Base-by-base conservation (phyloP, 2,113 vertebrate genomes). In the Chionis minor region DNA sequence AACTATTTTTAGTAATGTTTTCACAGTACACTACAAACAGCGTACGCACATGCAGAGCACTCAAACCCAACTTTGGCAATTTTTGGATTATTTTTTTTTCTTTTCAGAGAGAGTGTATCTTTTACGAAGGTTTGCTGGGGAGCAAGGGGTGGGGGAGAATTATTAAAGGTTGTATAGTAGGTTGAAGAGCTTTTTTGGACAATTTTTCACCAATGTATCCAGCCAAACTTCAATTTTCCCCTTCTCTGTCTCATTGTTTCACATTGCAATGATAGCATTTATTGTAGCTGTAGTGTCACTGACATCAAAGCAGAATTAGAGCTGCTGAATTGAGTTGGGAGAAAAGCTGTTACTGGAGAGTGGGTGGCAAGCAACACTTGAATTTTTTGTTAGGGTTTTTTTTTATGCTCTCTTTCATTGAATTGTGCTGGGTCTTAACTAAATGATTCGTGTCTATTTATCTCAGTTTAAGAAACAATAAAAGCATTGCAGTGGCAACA, bases 121-220 rank as follows among this genome's bases (percentile, higher is more conserved):
- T 88, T 66, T 73, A 2, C 1, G 1, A 4, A 89, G 77, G 17
- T 65, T 70, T 78, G 2, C 33, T 65, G 49, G 11, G 40, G 3
- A 51, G 32, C 15, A 24, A 23, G 3, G 4, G 1, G 1, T 54
- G 5, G 4, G 14, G 4, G 4, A 2, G 40, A 28, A 12, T n/a
- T 81, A 20, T 16, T 81, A 11, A 44, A 42, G 12, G 26, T 63
- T 56, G 17, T 27, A 2, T 49, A 65, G 8, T 33, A 51, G 58
- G 8, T 47, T 38, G 35, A 24, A 70, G 27, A 51, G 14, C 11
- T 35, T 65, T 81, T 67, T 49, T 45, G 35, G 35, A 7, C 8
- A 3, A 8, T 18, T 90, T 74, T 72, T 47, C 33, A 13, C 19
- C 40, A 23, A 8, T 51, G 12, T 78, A 21, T 90, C 19, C 32